Base-by-base conservation (phyloP, 2,797 vertebrate genomes). In the Aotus griseimembra region DNA sequence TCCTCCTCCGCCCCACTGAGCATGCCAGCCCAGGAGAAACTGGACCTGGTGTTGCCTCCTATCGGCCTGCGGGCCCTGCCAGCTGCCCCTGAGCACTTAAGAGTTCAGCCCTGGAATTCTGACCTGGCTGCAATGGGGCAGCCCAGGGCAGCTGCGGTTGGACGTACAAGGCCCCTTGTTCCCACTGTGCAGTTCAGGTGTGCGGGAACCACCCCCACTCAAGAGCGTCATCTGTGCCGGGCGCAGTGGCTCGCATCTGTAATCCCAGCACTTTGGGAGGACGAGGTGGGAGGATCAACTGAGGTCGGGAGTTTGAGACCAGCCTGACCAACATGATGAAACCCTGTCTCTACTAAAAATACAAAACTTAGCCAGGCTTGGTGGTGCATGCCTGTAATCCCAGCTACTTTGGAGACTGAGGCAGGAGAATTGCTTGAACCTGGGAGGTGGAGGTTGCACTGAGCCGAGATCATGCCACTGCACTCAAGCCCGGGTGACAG, bases 51-150 rank as follows among this genome's bases (percentile, higher is more conserved):
- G 28, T 20, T n/a, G 13, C 48, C 50, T 36, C 14, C 15, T 33
- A 9, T 4, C 0, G 1, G 41, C 20, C 50, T 33, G 26, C 1
- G 1, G 52, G 57, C 80, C 50, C 41, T 12, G 20, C 33, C 28
- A 36, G 44, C n/a, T 0, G 0, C 28, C 22, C 67, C 13, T 7
- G 19, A 0, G 10, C 39, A 0, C 15, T 8, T 33, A 20, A 26
- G n/a, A 48, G 52, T 67, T 20, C 28, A 4, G 46, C 12, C 30
- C 9, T 77, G 41, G 12, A 44, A n/a, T 8, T 14, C 33, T 22
- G 36, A 10, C 15, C 70, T 11, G 44, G 95, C 41, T 12, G 24
- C 7, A 39, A 1, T 11, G 11, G 55, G 36, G 13, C 0, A 0
- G 36, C 44, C 1, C 36, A 9, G 28, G 36, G 46, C 24, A 10